Evolutionary conservation across 2,797 vertebrate species (phyloP).

Genomic region (Lycodopsis pacificus): DNA sequence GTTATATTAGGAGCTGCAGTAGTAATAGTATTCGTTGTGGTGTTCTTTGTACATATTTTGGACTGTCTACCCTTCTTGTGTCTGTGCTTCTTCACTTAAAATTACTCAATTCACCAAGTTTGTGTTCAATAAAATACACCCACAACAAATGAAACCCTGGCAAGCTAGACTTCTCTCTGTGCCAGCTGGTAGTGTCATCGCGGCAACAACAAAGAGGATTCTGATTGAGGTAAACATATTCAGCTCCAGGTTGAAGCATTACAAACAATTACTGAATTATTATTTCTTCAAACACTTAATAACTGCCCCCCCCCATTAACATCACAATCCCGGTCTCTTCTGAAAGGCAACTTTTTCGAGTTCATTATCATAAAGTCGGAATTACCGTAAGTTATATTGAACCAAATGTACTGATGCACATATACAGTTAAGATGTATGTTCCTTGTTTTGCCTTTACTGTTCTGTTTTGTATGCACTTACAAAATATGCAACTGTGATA

Average conservation of each 20-base stretch:
- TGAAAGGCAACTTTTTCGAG: neutral
- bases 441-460: neutral
- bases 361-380: neutral
- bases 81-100: slow-evolving; percentile 18
- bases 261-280: slow-evolving; percentile 2
- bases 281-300: neutral
- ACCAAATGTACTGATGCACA: neutral
- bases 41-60: neutral
- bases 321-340: neutral
- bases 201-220: slow-evolving; percentile 34
- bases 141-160: slow-evolving; percentile 41
- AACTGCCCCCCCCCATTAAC: neutral
- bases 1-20: neutral
- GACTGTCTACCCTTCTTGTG: slow-evolving; percentile 1
- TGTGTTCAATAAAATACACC: slow-evolving; percentile 33
- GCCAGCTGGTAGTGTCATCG: slow-evolving; percentile 44
- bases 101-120: slow-evolving; percentile 15
- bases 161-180: slow-evolving; percentile 8
- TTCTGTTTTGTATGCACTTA: neutral
- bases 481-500: too few relatives aligned
- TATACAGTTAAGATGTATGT: neutral
- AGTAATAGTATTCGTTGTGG: slow-evolving; percentile 1
- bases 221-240: slow-evolving; percentile 14
- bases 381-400: neutral
- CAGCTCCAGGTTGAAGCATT: slow-evolving; percentile 4